Percentiles rank a stretch among this genome's conserved stretches.
Conservation (phyloP, 2,797 vertebrate species). For the Avahi laniger region DNA sequence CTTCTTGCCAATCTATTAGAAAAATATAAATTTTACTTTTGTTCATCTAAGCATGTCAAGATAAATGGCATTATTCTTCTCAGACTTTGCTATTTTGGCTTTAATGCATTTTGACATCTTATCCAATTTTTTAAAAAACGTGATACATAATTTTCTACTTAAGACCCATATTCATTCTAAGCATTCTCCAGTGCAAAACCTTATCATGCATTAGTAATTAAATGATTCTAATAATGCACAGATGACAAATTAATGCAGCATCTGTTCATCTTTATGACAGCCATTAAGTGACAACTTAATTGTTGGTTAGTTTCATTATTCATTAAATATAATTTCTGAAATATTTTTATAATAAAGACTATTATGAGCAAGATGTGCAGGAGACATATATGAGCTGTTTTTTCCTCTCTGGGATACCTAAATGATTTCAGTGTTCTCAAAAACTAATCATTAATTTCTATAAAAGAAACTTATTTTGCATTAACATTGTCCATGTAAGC, state of each 20-base stretch:
- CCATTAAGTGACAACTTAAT: slow-evolving; percentile 36
- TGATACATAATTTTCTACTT: background rate
- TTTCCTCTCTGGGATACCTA: background rate
- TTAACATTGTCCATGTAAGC: background rate
- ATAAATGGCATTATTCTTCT: background rate
- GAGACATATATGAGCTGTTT: background rate
- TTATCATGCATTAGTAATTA: slow-evolving; percentile 26
- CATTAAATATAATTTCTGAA: slow-evolving; percentile 39
- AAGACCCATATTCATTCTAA: background rate
- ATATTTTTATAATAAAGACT: background rate
- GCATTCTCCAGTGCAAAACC: background rate
- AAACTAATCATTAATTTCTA: background rate
- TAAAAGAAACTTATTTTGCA: background rate
- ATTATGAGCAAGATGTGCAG: background rate
- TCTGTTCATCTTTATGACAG: slow-evolving; percentile 1
- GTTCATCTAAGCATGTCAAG: background rate
- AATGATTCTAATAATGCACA: slow-evolving; percentile 27
- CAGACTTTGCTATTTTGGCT: background rate
- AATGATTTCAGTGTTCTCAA: background rate
- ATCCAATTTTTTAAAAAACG: background rate
- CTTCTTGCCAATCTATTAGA: background rate
- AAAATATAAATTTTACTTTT: background rate
- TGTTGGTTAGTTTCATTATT: background rate
- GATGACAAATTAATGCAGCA: slow-evolving; percentile 12
- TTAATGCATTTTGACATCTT: background rate